Evolutionary conservation across 1,140 invertebrate species (phyloP).

Genomic region (Druon quercuslanigerum): DNA sequence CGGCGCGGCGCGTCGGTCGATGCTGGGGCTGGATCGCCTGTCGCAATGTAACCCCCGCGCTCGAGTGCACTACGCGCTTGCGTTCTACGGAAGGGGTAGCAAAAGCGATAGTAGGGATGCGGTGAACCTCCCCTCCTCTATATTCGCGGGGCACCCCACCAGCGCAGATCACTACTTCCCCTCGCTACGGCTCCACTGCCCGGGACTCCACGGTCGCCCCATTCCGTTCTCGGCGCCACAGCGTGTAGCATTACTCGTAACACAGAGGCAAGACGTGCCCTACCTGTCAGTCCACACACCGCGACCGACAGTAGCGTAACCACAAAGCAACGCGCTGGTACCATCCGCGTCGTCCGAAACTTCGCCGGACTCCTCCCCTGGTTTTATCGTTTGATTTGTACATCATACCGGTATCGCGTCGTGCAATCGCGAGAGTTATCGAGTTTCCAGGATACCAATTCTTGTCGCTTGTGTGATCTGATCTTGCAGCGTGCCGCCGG

Average conservation of each 20-base stretch:
- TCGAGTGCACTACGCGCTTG: slow-evolving; percentile 39
- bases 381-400: slow-evolving; percentile 23
- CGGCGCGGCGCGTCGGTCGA: slow-evolving; percentile 69
- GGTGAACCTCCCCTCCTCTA: slow-evolving; percentile 47
- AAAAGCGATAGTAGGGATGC: slow-evolving; percentile 43
- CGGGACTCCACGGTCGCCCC: slow-evolving; percentile 74
- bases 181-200: slow-evolving; percentile 73
- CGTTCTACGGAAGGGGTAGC: slow-evolving; percentile 50
- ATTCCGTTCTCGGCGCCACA: slow-evolving; percentile 75
- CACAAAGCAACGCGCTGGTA: slow-evolving; percentile 28
- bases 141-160: slow-evolving; percentile 51
- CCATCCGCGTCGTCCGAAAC: slow-evolving; percentile 7
- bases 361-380: background rate
- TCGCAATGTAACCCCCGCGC: slow-evolving; percentile 50
- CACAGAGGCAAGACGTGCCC: slow-evolving; percentile 61
- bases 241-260: slow-evolving; percentile 67
- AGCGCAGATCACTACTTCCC: slow-evolving; percentile 41
- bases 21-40: slow-evolving; percentile 61
- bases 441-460: background rate
- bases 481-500: slow-evolving; percentile 7
- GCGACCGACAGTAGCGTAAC: slow-evolving; percentile 41
- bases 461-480: background rate
- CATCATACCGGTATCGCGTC: slow-evolving; percentile 17
- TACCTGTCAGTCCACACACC: slow-evolving; percentile 56
- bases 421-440: background rate